Conservation (phyloP, 2,888 invertebrate genomes). For the Drosophila bunnanda region DNA sequence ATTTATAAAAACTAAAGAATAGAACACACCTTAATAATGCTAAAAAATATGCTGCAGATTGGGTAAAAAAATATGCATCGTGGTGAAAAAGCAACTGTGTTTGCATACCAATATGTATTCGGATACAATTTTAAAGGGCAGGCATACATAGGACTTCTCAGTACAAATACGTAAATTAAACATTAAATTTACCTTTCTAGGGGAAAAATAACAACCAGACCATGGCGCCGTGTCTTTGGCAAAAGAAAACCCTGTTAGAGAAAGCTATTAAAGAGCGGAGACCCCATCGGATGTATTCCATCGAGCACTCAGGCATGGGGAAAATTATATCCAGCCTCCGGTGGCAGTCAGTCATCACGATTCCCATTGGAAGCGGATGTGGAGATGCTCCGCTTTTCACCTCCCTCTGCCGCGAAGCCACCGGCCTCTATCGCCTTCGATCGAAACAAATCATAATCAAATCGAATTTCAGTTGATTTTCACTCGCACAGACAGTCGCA, state of each 20-base stretch:
- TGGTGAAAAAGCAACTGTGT: constrained; percentile 16
- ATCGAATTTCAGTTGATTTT: constrained; percentile 80
- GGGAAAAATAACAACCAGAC: constrained; percentile 1
- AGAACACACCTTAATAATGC: constrained; percentile 36
- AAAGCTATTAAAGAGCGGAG: constrained; percentile 58
- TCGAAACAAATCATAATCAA: constrained; percentile 81
- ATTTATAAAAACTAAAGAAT: constrained; percentile 57
- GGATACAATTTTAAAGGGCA: constrained; percentile 6
- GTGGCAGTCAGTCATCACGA: constrained; percentile 53
- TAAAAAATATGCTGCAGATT: constrained; percentile 14
- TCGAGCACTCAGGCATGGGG: constrained; percentile 42
- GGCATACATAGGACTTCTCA: too few relatives aligned
- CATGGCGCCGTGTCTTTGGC: constrained; percentile 8
- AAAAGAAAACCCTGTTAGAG: constrained; percentile 42
- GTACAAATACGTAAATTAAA: neutral
- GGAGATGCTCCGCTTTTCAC: constrained; percentile 2
- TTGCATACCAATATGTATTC: neutral
- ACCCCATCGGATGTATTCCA: constrained; percentile 1
- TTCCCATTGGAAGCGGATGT: constrained; percentile 58
- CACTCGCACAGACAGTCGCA: constrained; percentile 74
- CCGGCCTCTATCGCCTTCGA: constrained; percentile 47
- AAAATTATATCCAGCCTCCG: constrained; percentile 68
- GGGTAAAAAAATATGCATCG: constrained; percentile 32
- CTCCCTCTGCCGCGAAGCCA: constrained; percentile 3
- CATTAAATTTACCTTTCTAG: neutral